These are phyloP conservation scores for Denticeps clupeoides DNA, from an alignment of 2,797 vertebrate genomes.

Conservation along the genomic window DNA sequence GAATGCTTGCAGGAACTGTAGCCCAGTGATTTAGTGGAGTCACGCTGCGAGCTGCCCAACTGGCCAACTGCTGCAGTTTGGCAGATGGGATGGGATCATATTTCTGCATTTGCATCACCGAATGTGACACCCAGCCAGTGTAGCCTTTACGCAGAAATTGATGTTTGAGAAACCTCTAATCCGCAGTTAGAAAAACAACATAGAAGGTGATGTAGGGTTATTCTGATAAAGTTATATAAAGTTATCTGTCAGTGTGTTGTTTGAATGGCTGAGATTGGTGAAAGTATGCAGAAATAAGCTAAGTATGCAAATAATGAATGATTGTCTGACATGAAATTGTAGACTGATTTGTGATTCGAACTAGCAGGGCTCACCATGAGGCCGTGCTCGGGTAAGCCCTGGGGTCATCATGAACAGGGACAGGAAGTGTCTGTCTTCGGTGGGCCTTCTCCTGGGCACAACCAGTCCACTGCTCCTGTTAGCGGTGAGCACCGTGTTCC, in stretches of 20 bases:
- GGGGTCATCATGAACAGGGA: conserved; percentile 84
- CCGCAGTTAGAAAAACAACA: too few relatives aligned
- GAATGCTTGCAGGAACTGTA: neutral
- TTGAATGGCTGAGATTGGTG: neutral
- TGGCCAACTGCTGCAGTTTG: neutral
- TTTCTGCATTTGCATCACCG: conserved; percentile 38
- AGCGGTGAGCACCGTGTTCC: conserved; percentile 48
- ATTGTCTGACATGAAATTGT: too few relatives aligned
- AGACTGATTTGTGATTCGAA: too few relatives aligned
- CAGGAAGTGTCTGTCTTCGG: conserved; percentile 36
- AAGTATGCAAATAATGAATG: too few relatives aligned
- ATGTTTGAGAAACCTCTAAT: too few relatives aligned
- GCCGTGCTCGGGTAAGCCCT: conserved; percentile 71
- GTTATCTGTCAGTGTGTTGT: neutral
- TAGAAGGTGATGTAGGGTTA: too few relatives aligned
- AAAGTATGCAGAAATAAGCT: too few relatives aligned
- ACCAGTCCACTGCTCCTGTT: conserved; percentile 48
- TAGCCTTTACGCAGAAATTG: too few relatives aligned
- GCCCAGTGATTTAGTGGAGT: neutral
- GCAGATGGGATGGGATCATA: conserved; percentile 20
- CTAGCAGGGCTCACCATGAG: conserved; percentile 69
- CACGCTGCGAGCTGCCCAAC: conserved; percentile 1
- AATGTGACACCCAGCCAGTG: conserved; percentile 26
- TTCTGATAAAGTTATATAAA: too few relatives aligned
- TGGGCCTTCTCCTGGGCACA: conserved; percentile 49